Evolutionary conservation across 2,113 vertebrate genomes (phyloP), one percentile per base, ranked within the genome.

Genomic region (Mesoclemmys tuberculata): DNA sequence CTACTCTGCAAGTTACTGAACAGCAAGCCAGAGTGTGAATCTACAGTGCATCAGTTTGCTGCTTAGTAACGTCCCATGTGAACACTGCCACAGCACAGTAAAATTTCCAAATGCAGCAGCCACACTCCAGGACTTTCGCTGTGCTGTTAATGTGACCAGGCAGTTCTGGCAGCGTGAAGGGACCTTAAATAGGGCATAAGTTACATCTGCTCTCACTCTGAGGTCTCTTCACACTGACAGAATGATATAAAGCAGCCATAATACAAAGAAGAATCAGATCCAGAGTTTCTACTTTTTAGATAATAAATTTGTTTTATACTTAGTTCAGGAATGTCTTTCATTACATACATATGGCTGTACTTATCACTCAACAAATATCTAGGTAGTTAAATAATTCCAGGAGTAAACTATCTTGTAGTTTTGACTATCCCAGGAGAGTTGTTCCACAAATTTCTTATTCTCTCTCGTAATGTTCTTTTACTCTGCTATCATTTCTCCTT

Each of bases 271-370:
- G 31, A 64, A 64, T 58, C 26, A 9, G 49, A 49, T 38, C 52
- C 83, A 79, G 75, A 41, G 81, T 89, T 79, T 49, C 78, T 31
- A 64, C 84, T 44, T 64, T 11, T 38, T 2, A 41, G 19, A 41
- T 75, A 10, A 75, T 46, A 75, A 41, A 46, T 38, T 38, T 75
- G 24, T 46, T 8, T 27, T 44, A 68, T 86, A 58, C 80, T 79
- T 90, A 89, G 87, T 94, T 95, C 84, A 93, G 54, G n/a, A 91
- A 81, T 26, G 35, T 46, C 90, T 91, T 92, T 93, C 83, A 90
- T 7, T 3, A 91, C 31, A 82, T 19, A 85, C 12, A 10, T 46
- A 56, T 16, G 80, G n/a, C 49, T 87, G 56, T n/a, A 21, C 82
- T 85, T 93, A 80, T 82, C 77, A 94, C 38, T 44, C 79, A 93